phyloP scores from a whole-genome alignment of 2,113 vertebrate species.

The Actenoides hombroni region DNA sequence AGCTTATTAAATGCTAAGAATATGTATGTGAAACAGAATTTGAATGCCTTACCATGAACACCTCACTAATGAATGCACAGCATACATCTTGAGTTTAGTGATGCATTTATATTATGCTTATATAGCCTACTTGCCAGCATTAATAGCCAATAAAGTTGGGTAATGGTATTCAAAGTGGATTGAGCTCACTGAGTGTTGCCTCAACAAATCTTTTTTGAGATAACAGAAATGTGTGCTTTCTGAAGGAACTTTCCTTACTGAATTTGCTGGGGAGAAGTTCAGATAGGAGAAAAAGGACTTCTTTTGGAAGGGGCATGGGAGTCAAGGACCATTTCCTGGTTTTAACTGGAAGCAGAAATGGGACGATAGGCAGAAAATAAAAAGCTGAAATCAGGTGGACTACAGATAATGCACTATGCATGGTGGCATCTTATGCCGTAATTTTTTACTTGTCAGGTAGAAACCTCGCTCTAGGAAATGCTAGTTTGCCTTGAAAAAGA shows the following conservation, averaged over 20 bases:
- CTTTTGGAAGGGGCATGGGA: background rate
- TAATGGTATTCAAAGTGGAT: background rate
- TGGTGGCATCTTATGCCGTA: background rate
- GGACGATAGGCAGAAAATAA: background rate
- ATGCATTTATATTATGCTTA: background rate
- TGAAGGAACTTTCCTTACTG: background rate
- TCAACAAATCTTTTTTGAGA: background rate
- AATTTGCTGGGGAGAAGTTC: background rate
- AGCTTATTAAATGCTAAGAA: background rate
- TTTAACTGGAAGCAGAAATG: background rate
- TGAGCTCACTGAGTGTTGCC: background rate
- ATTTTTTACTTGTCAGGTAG: background rate
- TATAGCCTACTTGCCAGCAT: background rate
- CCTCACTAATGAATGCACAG: background rate
- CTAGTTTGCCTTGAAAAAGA: background rate
- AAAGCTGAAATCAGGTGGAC: background rate
- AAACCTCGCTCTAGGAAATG: background rate
- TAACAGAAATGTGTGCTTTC: background rate
- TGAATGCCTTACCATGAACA: background rate
- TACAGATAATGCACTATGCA: background rate
- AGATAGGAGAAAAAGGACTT: fast-evolving
- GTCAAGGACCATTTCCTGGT: background rate
- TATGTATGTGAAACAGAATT: background rate
- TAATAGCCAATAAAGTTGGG: background rate
- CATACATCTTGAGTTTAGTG: background rate